These are phyloP conservation scores for Plebejus argus DNA, from an alignment of 2,888 invertebrate species.

Conservation along the genomic window DNA sequence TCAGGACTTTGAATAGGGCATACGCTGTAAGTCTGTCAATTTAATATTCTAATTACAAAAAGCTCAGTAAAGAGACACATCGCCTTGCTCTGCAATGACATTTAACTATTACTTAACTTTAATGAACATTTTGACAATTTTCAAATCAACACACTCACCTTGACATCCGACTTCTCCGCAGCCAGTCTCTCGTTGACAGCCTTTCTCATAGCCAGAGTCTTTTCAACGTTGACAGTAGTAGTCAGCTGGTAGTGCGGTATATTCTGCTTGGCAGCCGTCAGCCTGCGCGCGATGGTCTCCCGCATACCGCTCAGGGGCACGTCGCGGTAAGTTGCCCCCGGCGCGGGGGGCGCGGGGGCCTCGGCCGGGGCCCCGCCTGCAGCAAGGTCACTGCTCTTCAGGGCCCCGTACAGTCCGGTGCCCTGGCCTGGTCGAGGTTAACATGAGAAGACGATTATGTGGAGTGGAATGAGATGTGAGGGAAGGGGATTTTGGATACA, in stretches of 20 bases:
- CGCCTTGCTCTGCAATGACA: too few species aligned
- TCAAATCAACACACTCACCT: conserved; percentile 66
- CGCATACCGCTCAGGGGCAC: conserved; percentile 92
- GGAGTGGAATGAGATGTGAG: neutral
- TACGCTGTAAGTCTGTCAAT: too few species aligned
- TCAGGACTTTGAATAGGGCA: too few species aligned
- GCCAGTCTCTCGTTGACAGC: conserved; percentile 89
- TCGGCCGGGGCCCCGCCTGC: conserved; percentile 46
- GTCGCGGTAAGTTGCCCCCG: conserved; percentile 84
- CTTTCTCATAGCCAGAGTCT: conserved; percentile 86
- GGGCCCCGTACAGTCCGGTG: conserved; percentile 90
- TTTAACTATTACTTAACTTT: too few species aligned
- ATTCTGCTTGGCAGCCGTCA: conserved; percentile 93
- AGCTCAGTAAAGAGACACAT: too few species aligned
- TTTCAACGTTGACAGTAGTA: conserved; percentile 92
- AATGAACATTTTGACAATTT: too few species aligned
- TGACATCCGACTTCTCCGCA: conserved; percentile 85
- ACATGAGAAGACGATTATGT: conserved; percentile 13
- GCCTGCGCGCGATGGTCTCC: conserved; percentile 92
- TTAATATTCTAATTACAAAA: too few species aligned
- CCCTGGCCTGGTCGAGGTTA: conserved; percentile 79
- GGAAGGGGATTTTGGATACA: neutral
- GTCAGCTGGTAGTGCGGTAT: conserved; percentile 99
- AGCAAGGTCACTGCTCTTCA: conserved; percentile 90
- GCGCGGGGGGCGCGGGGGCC: conserved; percentile 58